Conservation (phyloP, 2,113 vertebrate genomes). For the human (Homo sapiens) region DNA sequence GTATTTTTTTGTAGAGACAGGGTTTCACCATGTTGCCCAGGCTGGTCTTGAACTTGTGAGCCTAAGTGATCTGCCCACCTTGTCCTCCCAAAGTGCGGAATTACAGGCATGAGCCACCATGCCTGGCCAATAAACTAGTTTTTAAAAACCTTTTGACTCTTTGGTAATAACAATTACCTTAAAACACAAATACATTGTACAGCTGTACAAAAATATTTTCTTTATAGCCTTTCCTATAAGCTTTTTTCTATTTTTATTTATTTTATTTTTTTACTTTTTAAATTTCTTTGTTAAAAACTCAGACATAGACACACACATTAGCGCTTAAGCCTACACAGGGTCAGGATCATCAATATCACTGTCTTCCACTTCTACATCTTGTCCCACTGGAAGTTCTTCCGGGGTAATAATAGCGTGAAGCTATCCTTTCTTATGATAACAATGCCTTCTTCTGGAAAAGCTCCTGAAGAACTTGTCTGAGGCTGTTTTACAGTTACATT, state of each 20-base stretch:
- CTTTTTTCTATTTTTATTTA: background rate
- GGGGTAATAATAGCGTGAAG: background rate
- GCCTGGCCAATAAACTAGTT: background rate
- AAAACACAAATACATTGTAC: background rate
- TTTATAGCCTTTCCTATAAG: background rate
- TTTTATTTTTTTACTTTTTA: background rate
- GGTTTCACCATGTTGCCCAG: too few species aligned
- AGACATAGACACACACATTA: background rate
- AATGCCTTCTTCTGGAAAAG: background rate
- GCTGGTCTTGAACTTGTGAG: too few species aligned
- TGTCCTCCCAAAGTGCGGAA: too few species aligned
- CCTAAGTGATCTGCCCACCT: too few species aligned
- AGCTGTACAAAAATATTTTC: background rate
- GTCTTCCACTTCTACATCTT: background rate
- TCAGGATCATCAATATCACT: background rate
- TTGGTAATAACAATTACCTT: background rate
- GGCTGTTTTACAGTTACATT: background rate
- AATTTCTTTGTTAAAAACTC: background rate
- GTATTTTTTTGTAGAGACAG: too few species aligned
- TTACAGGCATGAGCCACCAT: too few species aligned
- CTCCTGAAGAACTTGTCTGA: background rate
- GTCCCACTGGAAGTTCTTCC: background rate
- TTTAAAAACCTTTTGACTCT: background rate
- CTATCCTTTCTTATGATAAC: background rate
- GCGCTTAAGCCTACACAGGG: background rate